Evolutionary conservation across 2,888 invertebrate genomes (phyloP).

Genomic region (Andrena chrysosceles): DNA sequence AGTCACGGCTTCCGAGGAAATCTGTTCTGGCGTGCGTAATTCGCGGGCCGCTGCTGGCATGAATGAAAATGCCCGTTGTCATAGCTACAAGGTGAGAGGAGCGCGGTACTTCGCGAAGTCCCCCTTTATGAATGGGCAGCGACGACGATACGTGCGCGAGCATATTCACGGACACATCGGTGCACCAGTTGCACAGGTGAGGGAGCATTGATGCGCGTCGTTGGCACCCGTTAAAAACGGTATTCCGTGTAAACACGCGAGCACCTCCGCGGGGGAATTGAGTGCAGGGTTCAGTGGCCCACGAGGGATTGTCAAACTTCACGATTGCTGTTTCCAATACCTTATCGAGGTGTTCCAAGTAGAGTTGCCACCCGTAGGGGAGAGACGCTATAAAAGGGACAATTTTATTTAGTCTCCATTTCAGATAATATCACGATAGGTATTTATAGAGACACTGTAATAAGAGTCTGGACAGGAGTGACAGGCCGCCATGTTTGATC

Average conservation of each 20-base stretch:
- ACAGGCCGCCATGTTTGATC: too few relatives aligned
- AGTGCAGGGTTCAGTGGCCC: constrained; percentile 32
- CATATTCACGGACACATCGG: neutral
- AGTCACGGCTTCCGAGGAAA: constrained; percentile 45
- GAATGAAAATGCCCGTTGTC: constrained; percentile 68
- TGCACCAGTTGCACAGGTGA: neutral
- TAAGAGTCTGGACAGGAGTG: too few relatives aligned
- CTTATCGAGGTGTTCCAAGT: neutral
- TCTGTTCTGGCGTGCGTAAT: constrained; percentile 46
- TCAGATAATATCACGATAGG: too few relatives aligned
- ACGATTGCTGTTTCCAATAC: neutral
- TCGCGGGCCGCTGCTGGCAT: constrained; percentile 29
- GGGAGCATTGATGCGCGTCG: constrained; percentile 9
- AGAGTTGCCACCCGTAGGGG: too few relatives aligned
- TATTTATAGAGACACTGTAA: too few relatives aligned
- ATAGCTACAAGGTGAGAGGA: constrained; percentile 63
- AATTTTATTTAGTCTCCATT: too few relatives aligned
- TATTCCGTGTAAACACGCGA: constrained; percentile 21
- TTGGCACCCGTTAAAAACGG: constrained; percentile 46
- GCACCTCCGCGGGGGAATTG: constrained; percentile 22
- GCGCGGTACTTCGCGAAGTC: constrained; percentile 54
- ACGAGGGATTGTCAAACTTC: constrained; percentile 46
- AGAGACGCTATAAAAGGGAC: too few relatives aligned
- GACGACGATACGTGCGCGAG: constrained; percentile 17
- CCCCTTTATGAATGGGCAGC: constrained; percentile 65